Evolutionary conservation across 2,888 invertebrate genomes (phyloP).

Genomic region (Ochropacha duplaris): DNA sequence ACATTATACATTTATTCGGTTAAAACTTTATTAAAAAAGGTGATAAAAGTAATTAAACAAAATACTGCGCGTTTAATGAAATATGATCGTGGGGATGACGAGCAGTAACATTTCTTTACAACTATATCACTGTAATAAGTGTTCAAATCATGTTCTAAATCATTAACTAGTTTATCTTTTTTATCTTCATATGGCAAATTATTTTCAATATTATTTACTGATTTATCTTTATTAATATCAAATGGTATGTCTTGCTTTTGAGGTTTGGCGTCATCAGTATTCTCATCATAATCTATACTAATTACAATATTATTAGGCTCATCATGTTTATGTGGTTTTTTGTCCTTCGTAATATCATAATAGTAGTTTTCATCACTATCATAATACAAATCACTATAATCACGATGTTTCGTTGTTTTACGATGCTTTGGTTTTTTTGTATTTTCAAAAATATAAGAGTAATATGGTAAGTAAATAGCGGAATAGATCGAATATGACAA

Average conservation of each 20-base stretch:
- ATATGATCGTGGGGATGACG: constrained; percentile 11
- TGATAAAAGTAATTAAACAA: not conserved
- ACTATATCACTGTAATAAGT: constrained; percentile 24
- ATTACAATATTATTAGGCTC: constrained; percentile 15
- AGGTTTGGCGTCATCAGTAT: constrained; percentile 6
- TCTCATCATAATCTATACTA: constrained; percentile 25
- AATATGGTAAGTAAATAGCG: constrained; percentile 40
- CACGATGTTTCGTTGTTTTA: constrained; percentile 32
- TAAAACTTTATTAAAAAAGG: not conserved
- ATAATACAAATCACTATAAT: constrained; percentile 36
- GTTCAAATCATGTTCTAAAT: constrained; percentile 29
- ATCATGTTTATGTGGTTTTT: constrained; percentile 12
- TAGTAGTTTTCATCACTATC: constrained; percentile 28
- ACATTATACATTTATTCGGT: not conserved
- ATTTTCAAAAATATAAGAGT: constrained; percentile 36
- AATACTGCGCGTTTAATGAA: not conserved
- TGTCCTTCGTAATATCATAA: constrained; percentile 12
- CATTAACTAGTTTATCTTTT: constrained; percentile 15
- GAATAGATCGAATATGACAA: constrained; percentile 27
- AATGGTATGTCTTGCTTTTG: not conserved
- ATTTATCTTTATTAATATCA: constrained; percentile 10
- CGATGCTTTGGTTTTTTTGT: constrained; percentile 39
- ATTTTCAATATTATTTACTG: constrained; percentile 18
- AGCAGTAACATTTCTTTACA: constrained; percentile 39
- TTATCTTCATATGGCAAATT: constrained; percentile 14